phyloP scores from a whole-genome alignment of 35 echinoderm and acorn worm genomes.

The Nesometra sesokonis region DNA sequence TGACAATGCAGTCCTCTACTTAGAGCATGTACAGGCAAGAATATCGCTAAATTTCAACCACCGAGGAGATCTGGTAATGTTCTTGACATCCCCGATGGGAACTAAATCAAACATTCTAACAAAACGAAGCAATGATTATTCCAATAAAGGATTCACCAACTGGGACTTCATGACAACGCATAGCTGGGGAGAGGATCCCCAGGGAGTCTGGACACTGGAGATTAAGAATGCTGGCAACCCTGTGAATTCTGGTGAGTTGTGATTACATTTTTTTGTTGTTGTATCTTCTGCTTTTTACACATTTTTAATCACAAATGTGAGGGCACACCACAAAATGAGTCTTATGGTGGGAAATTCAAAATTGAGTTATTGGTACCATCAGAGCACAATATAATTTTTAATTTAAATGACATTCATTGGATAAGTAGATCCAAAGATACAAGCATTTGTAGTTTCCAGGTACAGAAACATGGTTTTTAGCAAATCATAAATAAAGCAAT shows the following conservation, averaged over 20 bases:
- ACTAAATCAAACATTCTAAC: constrained; percentile 61
- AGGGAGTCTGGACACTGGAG: constrained; percentile 66
- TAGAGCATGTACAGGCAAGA: constrained; percentile 74
- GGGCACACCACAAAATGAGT: too few species aligned
- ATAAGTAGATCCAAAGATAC: too few species aligned
- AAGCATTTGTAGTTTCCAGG: too few species aligned
- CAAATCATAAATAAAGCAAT: too few species aligned
- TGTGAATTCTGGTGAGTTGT: constrained; percentile 24
- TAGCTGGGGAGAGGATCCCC: constrained; percentile 72
- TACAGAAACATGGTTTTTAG: too few species aligned
- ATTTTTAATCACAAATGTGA: too few species aligned
- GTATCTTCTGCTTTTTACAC: too few species aligned
- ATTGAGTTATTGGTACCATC: too few species aligned
- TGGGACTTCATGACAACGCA: constrained; percentile 95
- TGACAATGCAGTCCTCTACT: constrained; percentile 31
- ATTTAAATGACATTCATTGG: too few species aligned
- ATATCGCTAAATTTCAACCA: constrained; percentile 34
- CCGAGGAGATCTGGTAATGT: constrained; percentile 65
- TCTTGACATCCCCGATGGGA: constrained; percentile 59
- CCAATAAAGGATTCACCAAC: constrained; percentile 42
- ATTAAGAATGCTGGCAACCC: constrained; percentile 39
- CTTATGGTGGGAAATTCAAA: too few species aligned
- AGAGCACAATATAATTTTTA: too few species aligned
- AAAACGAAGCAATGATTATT: constrained; percentile 35
- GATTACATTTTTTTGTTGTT: too few species aligned